phyloP scores from a whole-genome alignment of 2,888 invertebrate genomes.

The Leucozona laternaria region DNA sequence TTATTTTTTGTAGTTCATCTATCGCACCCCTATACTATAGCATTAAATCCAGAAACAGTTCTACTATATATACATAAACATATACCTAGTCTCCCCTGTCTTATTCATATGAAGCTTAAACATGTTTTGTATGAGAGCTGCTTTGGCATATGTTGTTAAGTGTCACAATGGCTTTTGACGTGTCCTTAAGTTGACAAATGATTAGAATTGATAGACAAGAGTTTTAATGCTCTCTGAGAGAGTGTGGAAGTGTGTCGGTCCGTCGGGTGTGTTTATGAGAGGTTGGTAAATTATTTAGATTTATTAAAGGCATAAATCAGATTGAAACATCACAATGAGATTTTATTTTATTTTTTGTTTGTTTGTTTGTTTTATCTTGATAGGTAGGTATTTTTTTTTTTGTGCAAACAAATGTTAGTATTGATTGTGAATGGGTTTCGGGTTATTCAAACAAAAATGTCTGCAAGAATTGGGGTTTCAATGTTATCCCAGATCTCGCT shows the following conservation, averaged over 20 bases:
- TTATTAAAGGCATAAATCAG: slow-evolving; percentile 28
- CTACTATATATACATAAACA: too few species aligned
- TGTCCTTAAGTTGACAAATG: slow-evolving; percentile 73
- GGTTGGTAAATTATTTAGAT: slow-evolving; percentile 52
- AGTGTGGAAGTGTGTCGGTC: background rate
- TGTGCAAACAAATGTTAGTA: background rate
- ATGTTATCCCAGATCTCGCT: too few species aligned
- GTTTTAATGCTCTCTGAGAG: slow-evolving; percentile 39
- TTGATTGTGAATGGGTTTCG: background rate
- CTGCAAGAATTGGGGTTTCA: too few species aligned
- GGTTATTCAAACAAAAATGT: background rate
- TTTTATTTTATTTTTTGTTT: too few species aligned
- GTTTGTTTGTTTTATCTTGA: background rate
- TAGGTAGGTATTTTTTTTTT: background rate
- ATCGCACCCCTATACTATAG: background rate
- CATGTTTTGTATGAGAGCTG: slow-evolving; percentile 26
- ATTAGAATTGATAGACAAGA: slow-evolving; percentile 65
- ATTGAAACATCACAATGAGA: background rate
- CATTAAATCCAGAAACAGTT: background rate
- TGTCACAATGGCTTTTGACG: slow-evolving; percentile 68
- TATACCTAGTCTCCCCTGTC: background rate
- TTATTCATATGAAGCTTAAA: background rate
- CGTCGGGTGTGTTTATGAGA: slow-evolving; percentile 12
- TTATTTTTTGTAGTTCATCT: slow-evolving; percentile 39
- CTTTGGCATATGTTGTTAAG: slow-evolving; percentile 59